Evolutionary conservation across 2,888 invertebrate species (phyloP).

Genomic region (Autographa pulchrina): DNA sequence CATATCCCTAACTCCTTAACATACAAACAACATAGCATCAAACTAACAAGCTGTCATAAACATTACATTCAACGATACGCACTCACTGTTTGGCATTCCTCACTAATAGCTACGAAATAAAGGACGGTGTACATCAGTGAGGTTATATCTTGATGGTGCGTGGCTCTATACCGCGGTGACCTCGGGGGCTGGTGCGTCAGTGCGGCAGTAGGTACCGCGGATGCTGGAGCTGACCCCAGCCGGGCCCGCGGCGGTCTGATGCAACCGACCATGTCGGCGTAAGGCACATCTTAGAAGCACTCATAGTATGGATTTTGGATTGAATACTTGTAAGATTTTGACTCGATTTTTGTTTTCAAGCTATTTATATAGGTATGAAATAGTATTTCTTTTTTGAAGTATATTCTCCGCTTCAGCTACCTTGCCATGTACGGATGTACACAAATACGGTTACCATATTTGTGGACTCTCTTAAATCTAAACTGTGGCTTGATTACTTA

Average conservation of each 20-base stretch:
- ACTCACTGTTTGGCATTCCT: constrained; percentile 47
- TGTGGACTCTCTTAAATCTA: too few relatives aligned
- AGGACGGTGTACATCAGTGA: constrained; percentile 35
- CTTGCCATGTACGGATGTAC: too few relatives aligned
- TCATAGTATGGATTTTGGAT: constrained; percentile 40
- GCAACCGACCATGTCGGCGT: constrained; percentile 52
- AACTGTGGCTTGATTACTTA: too few relatives aligned
- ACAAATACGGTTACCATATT: too few relatives aligned
- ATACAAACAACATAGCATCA: constrained; percentile 17
- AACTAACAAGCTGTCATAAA: constrained; percentile 10
- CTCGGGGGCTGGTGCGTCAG: constrained; percentile 55
- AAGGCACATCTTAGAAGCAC: constrained; percentile 40
- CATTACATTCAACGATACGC: constrained; percentile 21
- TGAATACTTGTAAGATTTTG: not conserved
- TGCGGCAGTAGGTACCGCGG: constrained; percentile 58
- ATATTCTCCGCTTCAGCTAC: too few relatives aligned
- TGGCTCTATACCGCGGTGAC: constrained; percentile 60
- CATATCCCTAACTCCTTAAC: not conserved
- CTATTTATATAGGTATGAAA: too few relatives aligned
- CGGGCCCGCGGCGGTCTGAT: constrained; percentile 56
- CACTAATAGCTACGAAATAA: constrained; percentile 39
- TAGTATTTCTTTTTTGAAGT: too few relatives aligned
- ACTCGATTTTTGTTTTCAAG: too few relatives aligned
- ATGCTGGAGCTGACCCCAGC: constrained; percentile 64
- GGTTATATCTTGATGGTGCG: constrained; percentile 54